phyloP scores from a whole-genome alignment of 2,888 invertebrate species.

The Melolontha melolontha region DNA sequence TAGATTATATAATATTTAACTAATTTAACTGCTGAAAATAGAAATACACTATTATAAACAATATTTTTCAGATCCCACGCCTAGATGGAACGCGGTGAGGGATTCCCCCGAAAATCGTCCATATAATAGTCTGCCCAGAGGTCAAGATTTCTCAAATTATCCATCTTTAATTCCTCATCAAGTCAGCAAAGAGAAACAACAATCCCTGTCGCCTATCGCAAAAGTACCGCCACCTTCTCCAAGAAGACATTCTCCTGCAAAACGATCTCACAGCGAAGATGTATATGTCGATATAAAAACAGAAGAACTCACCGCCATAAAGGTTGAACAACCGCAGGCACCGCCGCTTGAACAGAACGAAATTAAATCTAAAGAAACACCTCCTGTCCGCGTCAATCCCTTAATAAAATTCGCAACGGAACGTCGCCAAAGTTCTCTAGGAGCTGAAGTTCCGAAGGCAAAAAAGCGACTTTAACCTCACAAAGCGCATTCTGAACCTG shows the following conservation, averaged over 20 bases:
- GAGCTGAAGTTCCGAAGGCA: constrained; percentile 6
- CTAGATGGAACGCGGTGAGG: constrained; percentile 68
- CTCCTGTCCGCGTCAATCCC: constrained; percentile 58
- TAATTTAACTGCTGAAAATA: no score
- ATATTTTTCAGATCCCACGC: constrained; percentile 66
- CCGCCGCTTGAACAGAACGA: constrained; percentile 26
- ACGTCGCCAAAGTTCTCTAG: constrained; percentile 36
- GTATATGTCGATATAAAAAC: constrained; percentile 52
- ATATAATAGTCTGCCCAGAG: constrained; percentile 72
- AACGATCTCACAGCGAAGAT: constrained; percentile 61
- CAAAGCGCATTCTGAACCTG: constrained; percentile 11
- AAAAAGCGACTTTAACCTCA: constrained; percentile 3
- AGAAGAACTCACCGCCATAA: neutral
- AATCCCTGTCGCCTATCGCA: constrained; percentile 15
- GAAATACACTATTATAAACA: constrained; percentile 3
- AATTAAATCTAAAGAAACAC: constrained; percentile 43
- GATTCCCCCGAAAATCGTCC: constrained; percentile 70
- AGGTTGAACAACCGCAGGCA: constrained; percentile 23
- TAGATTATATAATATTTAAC: no score
- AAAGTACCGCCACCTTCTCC: constrained; percentile 30
- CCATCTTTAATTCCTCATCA: constrained; percentile 60
- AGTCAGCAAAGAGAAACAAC: constrained; percentile 28
- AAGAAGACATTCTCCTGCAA: constrained; percentile 51
- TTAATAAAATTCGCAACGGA: constrained; percentile 58
- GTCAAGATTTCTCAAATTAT: constrained; percentile 66